Base-by-base conservation (phyloP, 2,113 vertebrate species). In the Tetraodon nigroviridis region DNA sequence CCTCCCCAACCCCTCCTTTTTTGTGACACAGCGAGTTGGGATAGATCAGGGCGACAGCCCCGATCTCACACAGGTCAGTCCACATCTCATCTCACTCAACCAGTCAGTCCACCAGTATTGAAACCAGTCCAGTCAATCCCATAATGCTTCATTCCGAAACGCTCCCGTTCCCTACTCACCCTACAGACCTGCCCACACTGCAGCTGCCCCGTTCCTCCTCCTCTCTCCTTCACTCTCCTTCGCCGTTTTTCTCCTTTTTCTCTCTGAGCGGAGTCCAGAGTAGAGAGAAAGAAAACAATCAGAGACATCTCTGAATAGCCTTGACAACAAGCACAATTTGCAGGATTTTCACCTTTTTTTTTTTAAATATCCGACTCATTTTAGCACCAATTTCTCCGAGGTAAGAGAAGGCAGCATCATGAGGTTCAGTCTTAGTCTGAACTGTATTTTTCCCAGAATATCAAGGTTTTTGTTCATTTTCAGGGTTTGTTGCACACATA, bases 11-110 rank as follows among this genome's bases (percentile, higher is more conserved):
- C 60, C 77, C 62, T 80, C 81, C 75, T 85, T 86, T 91, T 89
- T 86, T 92, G 82, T 91, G 91, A 94, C 87, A 88, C 89, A 97
- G 95, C 92, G 92, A 94, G 92, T 94, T 92, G 94, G 94, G 90
- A 93, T 97, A 89, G 92, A 94, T 91, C 92, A 91, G 89, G 92
- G 91, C 83, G 88, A 93, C 88, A 94, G 94, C 92, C 94, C 94
- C 78, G 89, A 93, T 91, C 90, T 97, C 88, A 92, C 90, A 91
- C 92, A 95, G 94, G 93, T 97, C 89, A 95, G 94, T 96, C 86
- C 87, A 81, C 83, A 74, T 88, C 78, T 89, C 81, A 81, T 88
- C 80, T 86, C 85, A 81, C 89, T 90, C 84, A 83, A 89, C 90
- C 88, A 84, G 80, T 86, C 84, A 83, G 75, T 73, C 81, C 77